phyloP scores from a whole-genome alignment of 2,797 vertebrate genomes.

The Halcyon badia region DNA sequence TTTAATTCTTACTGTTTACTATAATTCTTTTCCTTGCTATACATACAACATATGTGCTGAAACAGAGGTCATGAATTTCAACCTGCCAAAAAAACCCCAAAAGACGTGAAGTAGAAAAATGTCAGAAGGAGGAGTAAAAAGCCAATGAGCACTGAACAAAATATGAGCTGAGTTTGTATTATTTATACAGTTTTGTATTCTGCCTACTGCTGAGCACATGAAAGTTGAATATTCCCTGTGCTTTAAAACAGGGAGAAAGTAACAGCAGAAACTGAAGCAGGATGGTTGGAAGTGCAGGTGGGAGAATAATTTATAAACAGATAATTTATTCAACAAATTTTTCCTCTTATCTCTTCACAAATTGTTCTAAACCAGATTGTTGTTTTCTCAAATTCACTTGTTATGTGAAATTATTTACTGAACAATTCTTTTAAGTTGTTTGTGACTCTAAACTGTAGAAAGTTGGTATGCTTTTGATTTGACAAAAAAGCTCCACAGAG shows the following conservation, averaged over 20 bases:
- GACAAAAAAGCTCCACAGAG: not conserved
- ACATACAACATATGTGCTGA: not conserved
- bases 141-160: constrained; percentile 16
- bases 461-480: constrained; percentile 27
- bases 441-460: constrained; percentile 60
- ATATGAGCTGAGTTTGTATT: constrained; percentile 31
- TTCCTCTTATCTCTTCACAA: constrained; percentile 57
- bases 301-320: constrained; percentile 64
- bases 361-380: constrained; percentile 68
- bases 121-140: constrained; percentile 31
- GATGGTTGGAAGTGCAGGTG: constrained; percentile 65
- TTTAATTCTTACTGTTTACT: constrained; percentile 26
- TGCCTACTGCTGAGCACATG: constrained; percentile 72
- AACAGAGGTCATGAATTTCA: not conserved
- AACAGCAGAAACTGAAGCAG: constrained; percentile 68
- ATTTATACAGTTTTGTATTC: constrained; percentile 77
- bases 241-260: constrained; percentile 48
- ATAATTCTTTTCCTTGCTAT: not conserved
- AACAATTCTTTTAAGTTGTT: constrained; percentile 71
- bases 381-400: constrained; percentile 69
- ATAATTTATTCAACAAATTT: constrained; percentile 72
- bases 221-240: constrained; percentile 73
- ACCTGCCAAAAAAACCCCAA: not conserved
- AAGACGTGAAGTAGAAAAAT: not conserved
- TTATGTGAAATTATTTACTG: constrained; percentile 73